phyloP scores from a whole-genome alignment of 2,888 invertebrate species.

The Caenorhabditis sp. region DNA sequence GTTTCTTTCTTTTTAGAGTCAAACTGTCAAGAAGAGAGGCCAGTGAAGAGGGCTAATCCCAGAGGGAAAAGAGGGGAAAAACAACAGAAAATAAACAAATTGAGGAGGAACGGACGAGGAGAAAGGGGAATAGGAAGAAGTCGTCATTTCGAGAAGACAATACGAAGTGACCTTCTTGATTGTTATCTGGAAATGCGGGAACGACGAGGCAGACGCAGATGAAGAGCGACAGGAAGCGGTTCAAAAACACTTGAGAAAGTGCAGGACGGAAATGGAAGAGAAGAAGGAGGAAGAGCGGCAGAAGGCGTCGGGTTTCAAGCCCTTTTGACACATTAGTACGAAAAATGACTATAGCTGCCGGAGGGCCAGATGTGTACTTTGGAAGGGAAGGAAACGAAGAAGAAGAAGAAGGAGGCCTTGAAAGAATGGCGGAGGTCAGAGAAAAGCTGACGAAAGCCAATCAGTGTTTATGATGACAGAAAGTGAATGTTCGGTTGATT shows the following conservation, averaged over 20 bases:
- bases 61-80: slow-evolving; percentile 13
- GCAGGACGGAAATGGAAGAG: slow-evolving; percentile 7
- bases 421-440: neutral
- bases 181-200: slow-evolving; percentile 20
- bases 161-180: slow-evolving; percentile 39
- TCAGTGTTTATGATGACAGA: slow-evolving; percentile 18
- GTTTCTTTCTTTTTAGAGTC: neutral
- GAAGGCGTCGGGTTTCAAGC: slow-evolving; percentile 42
- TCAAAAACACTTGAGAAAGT: slow-evolving; percentile 39
- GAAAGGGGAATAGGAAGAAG: slow-evolving; percentile 3
- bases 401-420: slow-evolving; percentile 5
- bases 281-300: slow-evolving; percentile 3
- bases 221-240: slow-evolving; percentile 3
- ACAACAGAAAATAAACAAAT: slow-evolving; percentile 37
- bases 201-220: slow-evolving; percentile 21
- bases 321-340: slow-evolving; percentile 46
- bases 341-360: slow-evolving; percentile 40
- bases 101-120: slow-evolving; percentile 3
- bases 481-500: slow-evolving; percentile 22
- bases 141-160: neutral
- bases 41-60: slow-evolving; percentile 17
- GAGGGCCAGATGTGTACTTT: no score
- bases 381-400: neutral
- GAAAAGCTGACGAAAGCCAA: slow-evolving; percentile 8
- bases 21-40: neutral